phyloP scores from a whole-genome alignment of 1,140 invertebrate genomes.

The Ericerus pela region DNA sequence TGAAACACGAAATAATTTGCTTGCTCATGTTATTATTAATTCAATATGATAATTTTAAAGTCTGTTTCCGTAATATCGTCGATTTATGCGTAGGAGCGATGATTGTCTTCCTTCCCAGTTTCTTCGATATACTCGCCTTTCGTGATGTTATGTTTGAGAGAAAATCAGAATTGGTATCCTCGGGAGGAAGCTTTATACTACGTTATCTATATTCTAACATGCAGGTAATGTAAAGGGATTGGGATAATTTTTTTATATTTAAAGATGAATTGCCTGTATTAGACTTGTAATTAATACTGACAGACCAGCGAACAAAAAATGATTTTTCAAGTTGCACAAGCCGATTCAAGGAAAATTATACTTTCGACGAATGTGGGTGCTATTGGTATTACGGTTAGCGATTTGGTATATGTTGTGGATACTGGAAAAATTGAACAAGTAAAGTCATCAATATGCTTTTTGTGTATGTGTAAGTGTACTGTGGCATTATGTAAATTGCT shows the following conservation, averaged over 20 bases:
- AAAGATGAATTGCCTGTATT: not conserved
- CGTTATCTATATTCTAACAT: not conserved
- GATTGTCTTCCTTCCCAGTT: not conserved
- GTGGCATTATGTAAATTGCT: not conserved
- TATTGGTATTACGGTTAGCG: not conserved
- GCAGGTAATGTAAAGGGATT: not conserved
- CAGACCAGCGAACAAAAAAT: not conserved
- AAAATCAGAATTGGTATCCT: not conserved
- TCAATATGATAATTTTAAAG: no score
- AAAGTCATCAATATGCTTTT: no score
- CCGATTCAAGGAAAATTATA: not conserved
- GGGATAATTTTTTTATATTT: not conserved
- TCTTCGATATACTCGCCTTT: not conserved
- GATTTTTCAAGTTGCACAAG: not conserved
- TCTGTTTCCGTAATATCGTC: no score
- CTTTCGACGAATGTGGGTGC: not conserved
- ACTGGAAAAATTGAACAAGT: slow-evolving; percentile 3
- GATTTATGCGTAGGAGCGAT: not conserved
- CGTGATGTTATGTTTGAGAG: not conserved
- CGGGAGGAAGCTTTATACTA: not conserved
- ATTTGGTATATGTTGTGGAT: not conserved
- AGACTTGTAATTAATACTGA: not conserved
- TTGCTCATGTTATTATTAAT: no score
- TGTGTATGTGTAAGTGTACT: no score
- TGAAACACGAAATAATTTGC: no score